These are phyloP conservation scores for Harpalus rubripes DNA, from an alignment of 2,888 invertebrate species.

Conservation along the genomic window DNA sequence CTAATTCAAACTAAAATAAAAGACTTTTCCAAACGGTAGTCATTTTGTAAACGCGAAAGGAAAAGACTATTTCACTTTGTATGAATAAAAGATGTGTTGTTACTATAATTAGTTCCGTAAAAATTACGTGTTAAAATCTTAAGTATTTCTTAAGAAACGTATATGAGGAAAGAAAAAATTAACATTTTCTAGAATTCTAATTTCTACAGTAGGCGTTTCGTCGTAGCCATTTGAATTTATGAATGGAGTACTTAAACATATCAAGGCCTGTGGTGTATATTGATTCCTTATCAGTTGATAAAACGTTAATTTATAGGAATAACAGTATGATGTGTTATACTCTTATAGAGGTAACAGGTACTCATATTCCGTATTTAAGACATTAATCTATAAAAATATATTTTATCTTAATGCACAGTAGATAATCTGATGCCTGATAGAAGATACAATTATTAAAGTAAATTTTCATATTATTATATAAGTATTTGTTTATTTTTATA, in stretches of 20 bases:
- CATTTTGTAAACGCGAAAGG: too few species aligned
- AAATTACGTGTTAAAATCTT: conserved; percentile 1
- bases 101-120: background rate
- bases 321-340: background rate
- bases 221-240: conserved; percentile 40
- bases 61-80: too few species aligned
- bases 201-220: conserved; percentile 29
- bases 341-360: conserved; percentile 1
- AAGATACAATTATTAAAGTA: too few species aligned
- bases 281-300: conserved; percentile 52
- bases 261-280: background rate
- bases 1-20: too few species aligned
- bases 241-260: conserved; percentile 50
- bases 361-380: background rate
- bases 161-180: conserved; percentile 16
- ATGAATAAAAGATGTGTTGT: background rate
- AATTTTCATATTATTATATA: too few species aligned
- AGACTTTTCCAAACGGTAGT: too few species aligned
- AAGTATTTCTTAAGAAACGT: conserved; percentile 18
- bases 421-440: background rate
- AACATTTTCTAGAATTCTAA: conserved; percentile 53
- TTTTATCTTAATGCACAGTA: conserved; percentile 10
- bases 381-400: background rate
- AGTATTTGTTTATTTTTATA: too few species aligned
- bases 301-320: background rate